Percentiles rank a stretch among this genome's conserved stretches.
These are phyloP conservation scores for Bhutanitis thaidina DNA, from an alignment of 2,888 invertebrate genomes.

Conservation along the genomic window DNA sequence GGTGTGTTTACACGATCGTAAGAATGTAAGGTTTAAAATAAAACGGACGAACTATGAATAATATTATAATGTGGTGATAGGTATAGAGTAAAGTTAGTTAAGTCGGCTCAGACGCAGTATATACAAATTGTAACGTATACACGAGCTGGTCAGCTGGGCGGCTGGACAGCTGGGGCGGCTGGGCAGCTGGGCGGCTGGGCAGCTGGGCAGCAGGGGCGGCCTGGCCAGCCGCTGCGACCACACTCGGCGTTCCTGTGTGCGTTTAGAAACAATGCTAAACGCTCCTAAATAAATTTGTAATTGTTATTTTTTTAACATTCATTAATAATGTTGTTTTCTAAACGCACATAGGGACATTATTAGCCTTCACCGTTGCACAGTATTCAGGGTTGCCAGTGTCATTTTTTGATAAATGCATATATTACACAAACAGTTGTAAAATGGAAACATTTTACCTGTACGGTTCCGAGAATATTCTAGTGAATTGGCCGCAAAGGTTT, in stretches of 20 bases:
- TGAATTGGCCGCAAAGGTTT: conserved; percentile 28
- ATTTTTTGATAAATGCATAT: no score
- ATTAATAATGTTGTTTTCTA: background rate
- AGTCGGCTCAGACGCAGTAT: background rate
- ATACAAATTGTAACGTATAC: background rate
- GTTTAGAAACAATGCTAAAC: background rate
- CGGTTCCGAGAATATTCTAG: background rate
- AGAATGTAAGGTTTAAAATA: background rate
- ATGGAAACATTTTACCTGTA: background rate
- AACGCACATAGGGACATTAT: background rate
- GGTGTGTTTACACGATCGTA: background rate
- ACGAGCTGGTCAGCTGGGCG: background rate
- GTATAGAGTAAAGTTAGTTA: background rate
- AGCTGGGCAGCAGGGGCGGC: no score
- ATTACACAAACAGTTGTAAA: no score
- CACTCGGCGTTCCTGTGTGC: background rate
- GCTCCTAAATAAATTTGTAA: no score
- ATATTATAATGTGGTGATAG: background rate
- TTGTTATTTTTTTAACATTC: no score
- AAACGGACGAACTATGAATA: background rate
- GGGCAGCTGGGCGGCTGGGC: no score
- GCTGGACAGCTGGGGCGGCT: no score
- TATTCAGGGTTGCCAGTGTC: background rate
- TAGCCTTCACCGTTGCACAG: background rate
- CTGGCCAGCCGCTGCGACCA: no score